Evolutionary conservation across 2,113 vertebrate species (phyloP).

Genomic region (Ranitomeya imitator): DNA sequence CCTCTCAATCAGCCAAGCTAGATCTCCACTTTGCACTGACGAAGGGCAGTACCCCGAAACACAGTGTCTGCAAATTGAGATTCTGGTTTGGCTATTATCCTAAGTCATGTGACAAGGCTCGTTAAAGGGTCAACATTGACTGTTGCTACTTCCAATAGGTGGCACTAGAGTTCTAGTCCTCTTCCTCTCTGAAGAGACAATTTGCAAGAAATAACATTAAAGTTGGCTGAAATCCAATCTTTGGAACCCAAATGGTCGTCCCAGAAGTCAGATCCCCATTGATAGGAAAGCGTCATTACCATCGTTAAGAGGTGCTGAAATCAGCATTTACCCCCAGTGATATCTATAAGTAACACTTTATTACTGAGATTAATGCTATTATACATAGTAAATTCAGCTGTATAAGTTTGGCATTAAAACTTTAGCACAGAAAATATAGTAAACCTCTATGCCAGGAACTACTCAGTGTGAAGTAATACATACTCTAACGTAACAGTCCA

Average conservation of each 20-base stretch:
- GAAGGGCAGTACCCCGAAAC: too few species aligned
- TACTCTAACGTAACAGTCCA: constrained; percentile 2
- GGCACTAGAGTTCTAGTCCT: too few species aligned
- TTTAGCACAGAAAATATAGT: constrained; percentile 16
- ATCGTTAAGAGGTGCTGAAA: neutral
- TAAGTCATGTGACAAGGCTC: too few species aligned
- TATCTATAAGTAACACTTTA: neutral
- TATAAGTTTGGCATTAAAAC: neutral
- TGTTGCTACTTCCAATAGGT: too few species aligned
- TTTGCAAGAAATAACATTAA: too few species aligned
- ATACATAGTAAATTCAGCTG: neutral
- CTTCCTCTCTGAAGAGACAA: too few species aligned
- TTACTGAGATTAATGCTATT: neutral
- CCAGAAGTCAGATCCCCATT: neutral
- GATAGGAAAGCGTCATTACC: neutral
- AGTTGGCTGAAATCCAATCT: too few species aligned
- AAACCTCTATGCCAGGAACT: constrained; percentile 5
- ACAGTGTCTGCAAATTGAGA: too few species aligned
- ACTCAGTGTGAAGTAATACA: constrained; percentile 17
- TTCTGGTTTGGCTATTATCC: too few species aligned
- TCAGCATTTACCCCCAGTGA: neutral
- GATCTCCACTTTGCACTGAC: too few species aligned
- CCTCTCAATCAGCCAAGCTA: too few species aligned
- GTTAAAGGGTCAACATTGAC: too few species aligned
- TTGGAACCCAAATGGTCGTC: neutral